Evolutionary conservation across 2,113 vertebrate species (phyloP).

Genomic region (Micromys minutus): DNA sequence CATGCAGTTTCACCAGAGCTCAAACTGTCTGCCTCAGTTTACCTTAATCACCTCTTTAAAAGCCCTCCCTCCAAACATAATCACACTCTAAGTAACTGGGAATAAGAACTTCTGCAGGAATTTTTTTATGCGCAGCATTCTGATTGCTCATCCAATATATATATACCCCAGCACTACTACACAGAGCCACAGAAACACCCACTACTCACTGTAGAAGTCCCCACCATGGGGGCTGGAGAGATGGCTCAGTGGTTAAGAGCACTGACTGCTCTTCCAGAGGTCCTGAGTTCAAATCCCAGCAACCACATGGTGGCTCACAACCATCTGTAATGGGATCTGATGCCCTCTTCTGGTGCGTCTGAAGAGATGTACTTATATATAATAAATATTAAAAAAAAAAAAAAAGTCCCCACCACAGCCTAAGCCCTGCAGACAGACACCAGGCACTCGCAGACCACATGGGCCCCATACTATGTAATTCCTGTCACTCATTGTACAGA

Average conservation of each 20-base stretch:
- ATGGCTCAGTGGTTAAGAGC: no score
- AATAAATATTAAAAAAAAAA: no score
- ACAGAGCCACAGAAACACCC: not conserved
- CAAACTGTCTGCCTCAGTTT: not conserved
- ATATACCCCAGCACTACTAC: not conserved
- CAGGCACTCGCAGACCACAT: no score
- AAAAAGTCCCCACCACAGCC: no score
- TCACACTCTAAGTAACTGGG: not conserved
- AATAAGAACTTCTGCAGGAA: not conserved
- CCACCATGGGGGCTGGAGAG: not conserved
- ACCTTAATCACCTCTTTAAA: constrained; percentile 29
- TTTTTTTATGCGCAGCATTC: not conserved
- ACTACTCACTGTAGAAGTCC: not conserved
- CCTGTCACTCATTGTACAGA: not conserved
- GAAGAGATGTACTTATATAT: no score
- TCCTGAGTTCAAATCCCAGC: no score
- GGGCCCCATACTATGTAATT: no score
- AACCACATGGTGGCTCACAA: no score
- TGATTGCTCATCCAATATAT: not conserved
- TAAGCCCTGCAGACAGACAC: no score
- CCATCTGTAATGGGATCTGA: no score
- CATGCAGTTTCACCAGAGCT: not conserved
- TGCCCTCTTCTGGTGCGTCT: no score
- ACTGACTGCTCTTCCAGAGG: no score
- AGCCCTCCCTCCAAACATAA: not conserved